Evolutionary conservation across 2,888 invertebrate genomes (phyloP), one percentile per base, ranked within the genome.

Genomic region (Psylliodes chrysocephalus): DNA sequence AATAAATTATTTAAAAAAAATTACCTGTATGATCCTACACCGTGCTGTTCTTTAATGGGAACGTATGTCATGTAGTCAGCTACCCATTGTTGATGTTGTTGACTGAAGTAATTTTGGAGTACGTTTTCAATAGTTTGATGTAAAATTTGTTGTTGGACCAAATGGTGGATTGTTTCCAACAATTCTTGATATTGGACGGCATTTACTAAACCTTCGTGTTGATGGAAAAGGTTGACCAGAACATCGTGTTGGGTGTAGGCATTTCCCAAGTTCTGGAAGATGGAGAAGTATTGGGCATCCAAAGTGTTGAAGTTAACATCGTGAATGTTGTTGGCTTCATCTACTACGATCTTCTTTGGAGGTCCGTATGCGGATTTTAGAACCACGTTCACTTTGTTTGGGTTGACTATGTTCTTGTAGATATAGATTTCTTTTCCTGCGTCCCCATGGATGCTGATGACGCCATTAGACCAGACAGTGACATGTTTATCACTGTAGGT

Each of bases 141-240:
- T 6, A 73, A 10, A 33, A 64, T 54, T 14, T 69, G 69, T 19
- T 67, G 56, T 18, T 60, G 17, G 0, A 70, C 71, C 33, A 65
- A 60, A 25, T 65, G 42, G 25, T 67, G 46, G 33, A 73, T 30
- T 30, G 59, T 56, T 12, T 53, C 42, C 60, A 73, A 56, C 5
- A 73, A 57, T 22, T 52, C 52, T 19, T 64, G 49, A 46, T 63
- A 73, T 6, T 42, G 38, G 14, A 35, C 30, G n/a, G 68, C 63
- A 38, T 67, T 54, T 28, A 71, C 53, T 14, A 30, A 25, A n/a
- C 71, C 71, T 66, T 70, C 53, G 52, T 59, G 71, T 6, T 69
- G 64, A 25, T 47, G 53, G 30, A 71, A 42, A 52, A 73, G 67
- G 28, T 66, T 53, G 1, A 33, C 10, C 8, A 68, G 64, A 18